Base-by-base conservation (phyloP, 2,797 vertebrate species). In the Bradypodion pumilum region DNA sequence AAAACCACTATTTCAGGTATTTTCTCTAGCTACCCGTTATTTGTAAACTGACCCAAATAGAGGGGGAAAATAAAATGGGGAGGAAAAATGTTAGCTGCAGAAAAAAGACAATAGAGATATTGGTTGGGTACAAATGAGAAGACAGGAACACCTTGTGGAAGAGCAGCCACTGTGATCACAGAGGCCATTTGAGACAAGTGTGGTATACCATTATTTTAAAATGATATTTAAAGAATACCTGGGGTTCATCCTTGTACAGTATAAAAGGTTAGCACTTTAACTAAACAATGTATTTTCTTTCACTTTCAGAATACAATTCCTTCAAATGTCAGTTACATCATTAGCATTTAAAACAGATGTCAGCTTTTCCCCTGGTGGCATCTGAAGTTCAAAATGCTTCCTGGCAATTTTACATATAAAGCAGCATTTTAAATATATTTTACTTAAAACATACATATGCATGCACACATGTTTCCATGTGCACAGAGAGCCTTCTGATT, bases 161-260 rank as follows among this genome's bases (percentile, higher is more conserved):
- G 72, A 87, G 89, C 84, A 87, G 83, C 15, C 35, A 77, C 62
- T 84, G 68, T 89, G 75, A 90, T 88, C 66, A 88, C 69, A 89
- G 78, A 93, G 81, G 5, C 35, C 37, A 85, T 90, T 91, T 87
- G 82, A 93, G 94, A 90, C 85, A 87, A 89, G 72, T 86, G 70
- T 10, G 44, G 7, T 46, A 78, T 49, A 29, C n/a, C 82, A 35
- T 91, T 92, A 87, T 84, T 91, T 93, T 82, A 86, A 92, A 92
- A 85, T 85, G 81, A 90, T 12, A 69, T 75, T 91, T 92, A 72
- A 93, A 89, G 56, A 78, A 74, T 85, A 92, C 91, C 90, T 89
- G 87, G 85, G 9, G 16, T 65, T 73, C 74, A 75, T 15, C 25
- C 77, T 82, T 85, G 74, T 29, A 76, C 70, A 56, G 70, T 56